Evolutionary conservation across 2,797 vertebrate genomes (phyloP).

Genomic region (Hozukius guyotensis): DNA sequence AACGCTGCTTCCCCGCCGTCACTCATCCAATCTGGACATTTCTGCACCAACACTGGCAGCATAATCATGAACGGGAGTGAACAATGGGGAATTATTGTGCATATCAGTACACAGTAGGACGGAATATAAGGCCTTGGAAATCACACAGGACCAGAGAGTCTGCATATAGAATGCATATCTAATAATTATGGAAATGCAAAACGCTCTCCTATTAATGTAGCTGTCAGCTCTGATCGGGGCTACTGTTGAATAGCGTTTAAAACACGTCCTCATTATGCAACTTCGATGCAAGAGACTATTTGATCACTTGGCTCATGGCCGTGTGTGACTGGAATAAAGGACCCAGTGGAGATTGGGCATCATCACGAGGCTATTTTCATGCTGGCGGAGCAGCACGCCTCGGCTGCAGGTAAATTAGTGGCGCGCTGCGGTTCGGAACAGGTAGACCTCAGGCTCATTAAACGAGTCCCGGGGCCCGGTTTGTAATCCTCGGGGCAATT

Average conservation of each 20-base stretch:
- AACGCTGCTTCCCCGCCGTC: slow-evolving; percentile 6
- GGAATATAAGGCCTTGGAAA: background rate
- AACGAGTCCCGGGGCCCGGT: slow-evolving; percentile 4
- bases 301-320: slow-evolving; percentile 45
- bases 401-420: slow-evolving; percentile 45
- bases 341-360: slow-evolving; percentile 35
- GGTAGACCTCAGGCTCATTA: slow-evolving; percentile 38
- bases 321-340: slow-evolving; percentile 38
- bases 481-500: slow-evolving; percentile 16
- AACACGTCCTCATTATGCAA: slow-evolving; percentile 59
- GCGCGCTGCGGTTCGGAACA: slow-evolving; percentile 32
- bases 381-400: slow-evolving; percentile 1
- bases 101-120: slow-evolving; percentile 13
- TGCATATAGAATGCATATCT: slow-evolving; percentile 29
- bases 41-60: slow-evolving; percentile 8
- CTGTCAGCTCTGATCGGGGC: slow-evolving; percentile 43
- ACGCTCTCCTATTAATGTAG: slow-evolving; percentile 34
- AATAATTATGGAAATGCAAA: slow-evolving; percentile 37
- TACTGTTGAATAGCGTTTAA: slow-evolving; percentile 45
- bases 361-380: slow-evolving; percentile 38
- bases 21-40: slow-evolving; percentile 14
- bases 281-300: slow-evolving; percentile 67
- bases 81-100: slow-evolving; percentile 15
- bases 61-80: slow-evolving; percentile 13
- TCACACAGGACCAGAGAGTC: background rate